Conservation (phyloP, 35 echinoderm and acorn worm species). For the Diadema setosum region DNA sequence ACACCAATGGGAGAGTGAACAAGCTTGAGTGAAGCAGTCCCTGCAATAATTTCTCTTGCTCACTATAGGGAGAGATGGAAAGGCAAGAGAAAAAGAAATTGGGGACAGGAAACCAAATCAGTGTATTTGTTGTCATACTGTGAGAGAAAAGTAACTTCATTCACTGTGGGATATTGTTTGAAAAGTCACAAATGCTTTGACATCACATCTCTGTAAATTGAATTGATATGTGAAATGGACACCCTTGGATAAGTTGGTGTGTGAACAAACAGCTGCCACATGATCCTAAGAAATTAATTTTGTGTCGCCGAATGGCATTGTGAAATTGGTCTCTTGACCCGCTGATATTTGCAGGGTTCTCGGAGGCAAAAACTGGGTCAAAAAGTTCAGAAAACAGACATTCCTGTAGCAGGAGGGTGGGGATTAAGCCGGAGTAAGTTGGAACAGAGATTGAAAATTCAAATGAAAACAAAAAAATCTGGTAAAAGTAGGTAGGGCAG, state of each 20-base stretch:
- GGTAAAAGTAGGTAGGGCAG: background rate
- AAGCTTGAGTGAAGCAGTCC: too few relatives aligned
- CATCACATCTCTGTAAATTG: too few relatives aligned
- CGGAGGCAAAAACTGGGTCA: background rate
- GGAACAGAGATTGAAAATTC: background rate
- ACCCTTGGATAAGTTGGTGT: background rate
- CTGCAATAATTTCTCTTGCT: too few relatives aligned
- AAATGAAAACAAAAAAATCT: background rate
- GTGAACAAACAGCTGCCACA: background rate
- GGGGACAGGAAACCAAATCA: too few relatives aligned
- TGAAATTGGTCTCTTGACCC: background rate
- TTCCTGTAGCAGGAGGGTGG: background rate
- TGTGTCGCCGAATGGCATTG: background rate
- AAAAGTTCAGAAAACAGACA: background rate
- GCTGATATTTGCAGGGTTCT: background rate
- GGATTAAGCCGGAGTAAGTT: background rate
- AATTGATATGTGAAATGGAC: background rate
- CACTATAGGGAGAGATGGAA: too few relatives aligned
- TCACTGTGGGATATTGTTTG: too few relatives aligned
- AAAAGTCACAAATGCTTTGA: too few relatives aligned
- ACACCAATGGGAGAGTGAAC: too few relatives aligned
- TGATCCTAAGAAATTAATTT: background rate
- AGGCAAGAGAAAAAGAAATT: too few relatives aligned
- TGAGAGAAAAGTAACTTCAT: too few relatives aligned
- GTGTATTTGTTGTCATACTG: too few relatives aligned